Conservation (phyloP, 2,113 vertebrate species). For the Syngnathus scovelli region DNA sequence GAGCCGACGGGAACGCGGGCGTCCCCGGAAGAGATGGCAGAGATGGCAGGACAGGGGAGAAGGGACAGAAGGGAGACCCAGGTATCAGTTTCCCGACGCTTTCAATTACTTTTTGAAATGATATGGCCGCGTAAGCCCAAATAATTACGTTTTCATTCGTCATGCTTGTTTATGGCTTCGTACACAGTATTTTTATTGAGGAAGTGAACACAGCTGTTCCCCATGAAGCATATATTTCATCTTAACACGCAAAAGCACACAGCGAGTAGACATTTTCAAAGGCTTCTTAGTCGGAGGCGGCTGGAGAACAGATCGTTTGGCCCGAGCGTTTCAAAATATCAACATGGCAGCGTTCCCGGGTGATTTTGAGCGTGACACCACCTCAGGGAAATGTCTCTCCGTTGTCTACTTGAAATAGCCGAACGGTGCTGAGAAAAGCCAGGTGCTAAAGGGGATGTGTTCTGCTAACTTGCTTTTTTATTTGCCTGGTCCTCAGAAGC, state of each 20-base stretch:
- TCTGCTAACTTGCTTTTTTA: neutral
- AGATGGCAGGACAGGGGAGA: slow-evolving; percentile 93
- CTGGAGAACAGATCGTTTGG: neutral
- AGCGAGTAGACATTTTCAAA: neutral
- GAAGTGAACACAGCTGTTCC: neutral
- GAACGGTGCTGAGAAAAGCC: neutral
- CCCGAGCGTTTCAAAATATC: slow-evolving; percentile 10
- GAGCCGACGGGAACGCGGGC: slow-evolving; percentile 84
- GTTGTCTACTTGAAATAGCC: slow-evolving; percentile 2
- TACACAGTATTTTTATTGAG: neutral
- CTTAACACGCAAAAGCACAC: slow-evolving; percentile 13
- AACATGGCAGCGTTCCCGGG: slow-evolving; percentile 18
- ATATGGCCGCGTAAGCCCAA: neutral
- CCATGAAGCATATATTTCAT: slow-evolving; percentile 2
- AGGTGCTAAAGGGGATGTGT: too few relatives aligned
- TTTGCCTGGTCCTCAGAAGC: neutral
- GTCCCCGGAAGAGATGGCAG: slow-evolving; percentile 94
- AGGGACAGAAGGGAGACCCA: slow-evolving; percentile 87
- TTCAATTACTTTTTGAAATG: neutral
- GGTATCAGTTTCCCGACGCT: slow-evolving; percentile 67
- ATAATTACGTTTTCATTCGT: neutral
- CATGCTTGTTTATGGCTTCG: neutral
- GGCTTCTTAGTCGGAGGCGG: slow-evolving; percentile 6
- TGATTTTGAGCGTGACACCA: slow-evolving; percentile 17
- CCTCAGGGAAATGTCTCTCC: slow-evolving; percentile 19